phyloP scores from a whole-genome alignment of 1,140 invertebrate species.

The Geopemphigus sp. region DNA sequence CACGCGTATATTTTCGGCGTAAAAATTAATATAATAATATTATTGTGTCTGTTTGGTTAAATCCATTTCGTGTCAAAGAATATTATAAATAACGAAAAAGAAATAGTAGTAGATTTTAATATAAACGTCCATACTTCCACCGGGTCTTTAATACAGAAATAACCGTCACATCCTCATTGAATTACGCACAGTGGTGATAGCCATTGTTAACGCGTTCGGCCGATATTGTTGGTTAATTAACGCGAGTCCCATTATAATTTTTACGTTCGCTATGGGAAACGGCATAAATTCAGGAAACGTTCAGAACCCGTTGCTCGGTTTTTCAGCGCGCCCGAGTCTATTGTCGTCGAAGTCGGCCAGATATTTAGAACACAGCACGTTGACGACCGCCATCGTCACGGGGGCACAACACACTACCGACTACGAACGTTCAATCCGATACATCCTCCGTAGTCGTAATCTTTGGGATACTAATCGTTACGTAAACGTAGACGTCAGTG shows the following conservation, averaged over 20 bases:
- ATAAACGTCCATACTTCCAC: conserved; percentile 37
- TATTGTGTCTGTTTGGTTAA: conserved; percentile 28
- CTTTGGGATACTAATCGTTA: background rate
- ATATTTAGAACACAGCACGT: background rate
- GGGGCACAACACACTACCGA: background rate
- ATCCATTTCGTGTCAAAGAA: conserved; percentile 22
- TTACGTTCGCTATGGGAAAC: background rate
- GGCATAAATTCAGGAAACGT: background rate
- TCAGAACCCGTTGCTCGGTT: background rate
- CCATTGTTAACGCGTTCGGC: conserved; percentile 33
- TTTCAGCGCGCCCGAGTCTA: background rate
- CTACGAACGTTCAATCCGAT: conserved; percentile 10
- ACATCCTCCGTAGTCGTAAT: background rate
- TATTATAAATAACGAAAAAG: background rate
- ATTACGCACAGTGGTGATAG: background rate
- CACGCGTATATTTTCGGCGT: conserved; percentile 16
- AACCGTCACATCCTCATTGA: conserved; percentile 38
- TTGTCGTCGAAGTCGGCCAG: background rate
- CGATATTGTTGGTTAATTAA: conserved; percentile 8
- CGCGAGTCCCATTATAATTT: background rate
- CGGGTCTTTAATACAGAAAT: conserved; percentile 1
- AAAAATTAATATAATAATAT: conserved; percentile 14
- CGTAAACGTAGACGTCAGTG: background rate
- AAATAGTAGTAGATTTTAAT: background rate
- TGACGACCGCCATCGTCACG: no score